These are phyloP conservation scores for Brassicogethes aeneus DNA, from an alignment of 2,888 invertebrate species.

Conservation along the genomic window DNA sequence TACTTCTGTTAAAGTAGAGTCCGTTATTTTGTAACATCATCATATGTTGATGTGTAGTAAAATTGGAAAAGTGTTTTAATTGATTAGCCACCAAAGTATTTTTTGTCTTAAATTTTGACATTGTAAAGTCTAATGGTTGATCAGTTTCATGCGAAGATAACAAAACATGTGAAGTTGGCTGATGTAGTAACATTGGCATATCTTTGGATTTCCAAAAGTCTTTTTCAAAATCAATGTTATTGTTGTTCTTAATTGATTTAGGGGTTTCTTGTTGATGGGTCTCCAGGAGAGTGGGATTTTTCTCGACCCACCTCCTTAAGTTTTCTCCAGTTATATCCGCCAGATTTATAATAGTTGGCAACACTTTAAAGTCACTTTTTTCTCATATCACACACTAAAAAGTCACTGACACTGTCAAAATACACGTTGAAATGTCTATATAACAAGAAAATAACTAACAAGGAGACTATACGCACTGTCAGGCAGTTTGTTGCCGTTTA, in stretches of 20 bases:
- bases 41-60: constrained; percentile 35
- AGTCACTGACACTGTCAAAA: constrained; percentile 24
- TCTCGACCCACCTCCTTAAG: constrained; percentile 52
- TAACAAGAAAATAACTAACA: too few relatives aligned
- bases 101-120: constrained; percentile 48
- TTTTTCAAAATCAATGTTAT: constrained; percentile 45
- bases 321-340: constrained; percentile 51
- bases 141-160: constrained; percentile 44
- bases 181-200: constrained; percentile 54
- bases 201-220: constrained; percentile 39
- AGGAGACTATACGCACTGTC: constrained; percentile 27
- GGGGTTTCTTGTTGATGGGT: constrained; percentile 34
- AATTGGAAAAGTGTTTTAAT: constrained; percentile 35
- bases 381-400: constrained; percentile 8
- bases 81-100: constrained; percentile 34
- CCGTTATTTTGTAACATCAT: constrained; percentile 39
- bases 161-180: constrained; percentile 43
- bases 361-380: constrained; percentile 4
- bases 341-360: too few relatives aligned
- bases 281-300: constrained; percentile 45
- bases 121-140: constrained; percentile 68
- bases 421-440: constrained; percentile 16
- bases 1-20: constrained; percentile 35
- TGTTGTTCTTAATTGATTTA: constrained; percentile 39
- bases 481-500: constrained; percentile 38